Base-by-base conservation (phyloP, 2,888 invertebrate genomes). In the Crepidodera aurea region DNA sequence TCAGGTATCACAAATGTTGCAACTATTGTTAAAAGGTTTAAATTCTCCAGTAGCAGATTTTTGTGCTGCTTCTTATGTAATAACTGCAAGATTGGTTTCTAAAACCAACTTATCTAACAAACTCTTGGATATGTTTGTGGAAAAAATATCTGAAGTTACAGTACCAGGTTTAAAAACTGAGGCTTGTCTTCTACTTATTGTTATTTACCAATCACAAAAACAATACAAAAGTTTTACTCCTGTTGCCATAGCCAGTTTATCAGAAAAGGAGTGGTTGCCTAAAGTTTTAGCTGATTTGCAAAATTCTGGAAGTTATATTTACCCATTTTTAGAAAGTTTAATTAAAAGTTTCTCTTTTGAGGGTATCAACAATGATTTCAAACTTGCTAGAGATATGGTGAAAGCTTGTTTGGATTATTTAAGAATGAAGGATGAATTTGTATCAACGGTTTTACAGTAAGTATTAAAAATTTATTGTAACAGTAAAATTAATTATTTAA, bases 1-100 rank as follows among this genome's bases (percentile, higher is more conserved):
- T 64, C 87, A 92, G 56, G 78, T 96, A 1, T 84, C 86, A 46
- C 85, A 87, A 12, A 81, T 95, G 19, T 75, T 95, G 19, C 90
- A 92, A 0, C 85, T 88, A 0, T 74, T 96, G n/a, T 74, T 90
- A 0, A 86, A 85, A 69, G 94, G 92, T 0, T 81, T 95, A 12
- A 84, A 84, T 13, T 92, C 92, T 1, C 76, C 84, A 0, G 81
- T 88, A 0, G 75, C 84, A 0, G 93, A 94, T 79, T 93, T 88
- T 77, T 85, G 87, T 71, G 88, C 93, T 0, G 86, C 91, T 0
- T 84, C 88, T 0, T 91, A 90, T 74, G 88, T 94, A 79, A 87
- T 94, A 19, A 78, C 89, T 0, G 89, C 90, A 0, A 89, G 89
- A 74, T 76, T 95, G 10, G 82, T 89, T 0, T 83, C 86, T 0